phyloP scores from a whole-genome alignment of 2,113 vertebrate genomes.

The Dicerorhinus sumatrensis region DNA sequence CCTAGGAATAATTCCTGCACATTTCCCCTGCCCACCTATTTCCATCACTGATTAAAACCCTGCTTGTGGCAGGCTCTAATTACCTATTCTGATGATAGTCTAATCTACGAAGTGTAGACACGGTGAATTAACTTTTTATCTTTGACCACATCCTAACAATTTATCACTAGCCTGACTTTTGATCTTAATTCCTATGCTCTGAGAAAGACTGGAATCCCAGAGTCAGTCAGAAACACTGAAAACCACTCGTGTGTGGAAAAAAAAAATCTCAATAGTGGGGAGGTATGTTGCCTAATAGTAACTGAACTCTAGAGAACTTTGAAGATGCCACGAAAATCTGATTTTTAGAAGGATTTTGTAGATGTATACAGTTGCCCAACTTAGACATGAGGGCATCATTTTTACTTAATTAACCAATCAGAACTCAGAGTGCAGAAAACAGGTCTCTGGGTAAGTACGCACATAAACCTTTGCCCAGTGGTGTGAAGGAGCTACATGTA shows the following conservation, averaged over 20 bases:
- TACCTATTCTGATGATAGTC: not conserved
- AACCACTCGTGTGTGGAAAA: not conserved
- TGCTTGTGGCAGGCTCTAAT: conserved; percentile 43
- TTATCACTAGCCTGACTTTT: conserved; percentile 43
- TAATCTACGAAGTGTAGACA: conserved; percentile 49
- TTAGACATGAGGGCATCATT: not conserved
- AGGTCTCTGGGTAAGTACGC: not conserved
- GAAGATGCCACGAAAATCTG: not conserved
- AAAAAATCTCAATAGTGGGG: not conserved
- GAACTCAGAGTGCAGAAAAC: not conserved
- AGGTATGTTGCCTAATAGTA: not conserved
- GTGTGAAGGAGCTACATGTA: not conserved
- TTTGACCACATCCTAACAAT: conserved; percentile 66
- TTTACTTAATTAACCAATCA: not conserved
- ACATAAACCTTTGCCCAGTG: not conserved
- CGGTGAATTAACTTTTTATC: conserved; percentile 40
- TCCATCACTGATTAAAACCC: conserved; percentile 48
- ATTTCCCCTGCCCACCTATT: not conserved
- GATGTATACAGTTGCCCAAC: not conserved
- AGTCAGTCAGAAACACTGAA: not conserved
- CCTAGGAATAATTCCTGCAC: not conserved
- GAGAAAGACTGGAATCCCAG: conserved; percentile 20
- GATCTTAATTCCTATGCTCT: conserved; percentile 49
- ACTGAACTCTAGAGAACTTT: not conserved
- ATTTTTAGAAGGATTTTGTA: not conserved